Percentiles rank a stretch among this genome's conserved stretches.
Evolutionary conservation across 2,888 invertebrate species (phyloP).

Genomic region (Noctua comes): DNA sequence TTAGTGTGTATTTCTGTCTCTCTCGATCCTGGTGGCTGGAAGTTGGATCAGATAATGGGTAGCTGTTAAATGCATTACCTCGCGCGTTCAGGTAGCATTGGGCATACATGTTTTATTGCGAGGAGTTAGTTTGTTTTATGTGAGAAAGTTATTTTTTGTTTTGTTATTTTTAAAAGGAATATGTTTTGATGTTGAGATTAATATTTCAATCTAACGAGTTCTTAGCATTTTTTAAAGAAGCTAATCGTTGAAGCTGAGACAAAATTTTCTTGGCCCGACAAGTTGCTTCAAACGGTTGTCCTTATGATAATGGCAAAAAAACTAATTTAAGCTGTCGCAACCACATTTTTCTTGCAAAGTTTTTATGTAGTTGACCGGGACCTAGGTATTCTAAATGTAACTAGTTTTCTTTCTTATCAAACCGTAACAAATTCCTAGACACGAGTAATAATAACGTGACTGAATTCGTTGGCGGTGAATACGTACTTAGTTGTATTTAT

Average conservation of each 20-base stretch:
- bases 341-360: slow-evolving; percentile 25
- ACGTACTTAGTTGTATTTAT: slow-evolving; percentile 21
- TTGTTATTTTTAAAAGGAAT: neutral
- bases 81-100: slow-evolving; percentile 30
- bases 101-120: slow-evolving; percentile 24
- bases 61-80: slow-evolving; percentile 36
- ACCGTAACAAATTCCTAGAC: slow-evolving; percentile 46
- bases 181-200: neutral
- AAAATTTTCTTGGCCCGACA: slow-evolving; percentile 9
- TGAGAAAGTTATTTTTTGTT: slow-evolving; percentile 5
- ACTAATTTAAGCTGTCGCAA: neutral
- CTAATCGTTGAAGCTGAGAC: neutral
- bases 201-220: neutral
- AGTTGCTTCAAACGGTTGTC: slow-evolving; percentile 14
- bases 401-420: slow-evolving; percentile 51
- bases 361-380: slow-evolving; percentile 28
- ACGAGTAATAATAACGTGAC: slow-evolving; percentile 52
- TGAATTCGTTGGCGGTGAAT: slow-evolving; percentile 22
- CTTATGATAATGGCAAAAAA: slow-evolving; percentile 12
- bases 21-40: slow-evolving; percentile 17
- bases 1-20: slow-evolving; percentile 21
- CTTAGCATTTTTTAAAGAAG: neutral
- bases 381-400: slow-evolving; percentile 37
- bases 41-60: slow-evolving; percentile 41
- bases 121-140: slow-evolving; percentile 16